Conservation (phyloP, 2,888 invertebrate genomes). For the Deroplatys truncata region DNA sequence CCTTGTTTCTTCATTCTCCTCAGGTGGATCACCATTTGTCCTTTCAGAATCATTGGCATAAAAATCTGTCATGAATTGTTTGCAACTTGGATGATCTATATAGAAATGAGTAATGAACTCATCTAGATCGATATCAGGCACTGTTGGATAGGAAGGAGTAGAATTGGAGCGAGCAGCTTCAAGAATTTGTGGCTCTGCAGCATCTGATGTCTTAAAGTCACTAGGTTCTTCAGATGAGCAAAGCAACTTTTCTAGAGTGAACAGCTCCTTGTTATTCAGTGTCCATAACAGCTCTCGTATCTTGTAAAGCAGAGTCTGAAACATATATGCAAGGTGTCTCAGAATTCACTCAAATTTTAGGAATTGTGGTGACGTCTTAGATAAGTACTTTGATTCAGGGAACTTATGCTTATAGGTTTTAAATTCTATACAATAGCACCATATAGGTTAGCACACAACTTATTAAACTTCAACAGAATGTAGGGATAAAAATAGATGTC, state of each 20-base stretch:
- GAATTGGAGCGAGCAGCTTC: not conserved
- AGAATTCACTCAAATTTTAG: too few species aligned
- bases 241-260: conserved; percentile 79
- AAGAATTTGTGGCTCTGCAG: not conserved
- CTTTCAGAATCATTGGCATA: conserved; percentile 19
- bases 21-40: not conserved
- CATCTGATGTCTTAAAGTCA: not conserved
- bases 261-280: conserved; percentile 76
- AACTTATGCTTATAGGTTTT: too few species aligned
- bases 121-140: conserved; percentile 52
- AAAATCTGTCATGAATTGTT: conserved; percentile 55
- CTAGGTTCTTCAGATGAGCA: conserved; percentile 75
- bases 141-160: conserved; percentile 34
- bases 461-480: too few species aligned
- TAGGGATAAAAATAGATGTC: too few species aligned
- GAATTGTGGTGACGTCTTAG: too few species aligned
- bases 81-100: conserved; percentile 63
- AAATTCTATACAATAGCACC: too few species aligned
- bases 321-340: not conserved
- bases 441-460: too few species aligned
- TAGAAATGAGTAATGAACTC: conserved; percentile 68
- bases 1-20: conserved; percentile 28
- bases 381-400: too few species aligned
- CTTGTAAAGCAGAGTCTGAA: conserved; percentile 76
- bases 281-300: conserved; percentile 90